Conservation (phyloP, 2,797 vertebrate genomes). For the Malurus leucopterus region DNA sequence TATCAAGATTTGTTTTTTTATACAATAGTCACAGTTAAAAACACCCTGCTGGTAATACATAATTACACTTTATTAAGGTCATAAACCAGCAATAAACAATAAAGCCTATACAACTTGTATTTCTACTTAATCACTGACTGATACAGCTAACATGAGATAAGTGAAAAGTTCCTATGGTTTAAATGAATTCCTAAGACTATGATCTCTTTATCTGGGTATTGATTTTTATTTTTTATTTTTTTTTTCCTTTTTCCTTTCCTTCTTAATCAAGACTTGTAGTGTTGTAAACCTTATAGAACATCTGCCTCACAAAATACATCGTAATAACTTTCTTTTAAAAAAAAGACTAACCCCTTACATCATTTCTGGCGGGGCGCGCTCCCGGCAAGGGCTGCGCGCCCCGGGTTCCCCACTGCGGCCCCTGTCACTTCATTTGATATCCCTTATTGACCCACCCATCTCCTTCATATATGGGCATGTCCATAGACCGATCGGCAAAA, state of each 20-base stretch:
- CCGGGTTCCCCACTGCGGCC: conserved; percentile 74
- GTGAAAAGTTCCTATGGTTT: conserved; percentile 93
- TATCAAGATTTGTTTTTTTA: conserved; percentile 93
- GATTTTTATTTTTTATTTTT: conserved; percentile 72
- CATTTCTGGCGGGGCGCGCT: conserved; percentile 76
- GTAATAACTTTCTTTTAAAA: conserved; percentile 82
- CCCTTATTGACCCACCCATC: conserved; percentile 82
- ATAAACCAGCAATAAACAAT: conserved; percentile 96
- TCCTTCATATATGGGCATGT: conserved; percentile 87
- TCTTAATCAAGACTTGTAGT: conserved; percentile 87
- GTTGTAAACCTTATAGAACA: conserved; percentile 87
- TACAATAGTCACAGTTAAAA: conserved; percentile 99
- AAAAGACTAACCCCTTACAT: conserved; percentile 80
- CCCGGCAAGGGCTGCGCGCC: conserved; percentile 79
- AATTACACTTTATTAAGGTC: conserved; percentile 97
- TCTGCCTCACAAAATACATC: conserved; percentile 83
- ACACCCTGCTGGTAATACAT: conserved; percentile 97
- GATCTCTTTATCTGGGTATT: conserved; percentile 84
- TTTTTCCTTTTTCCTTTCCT: conserved; percentile 73
- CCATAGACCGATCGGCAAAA: conserved; percentile 82
- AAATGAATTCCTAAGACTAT: conserved; percentile 90
- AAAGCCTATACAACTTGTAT: conserved; percentile 96
- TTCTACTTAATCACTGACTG: conserved; percentile 93
- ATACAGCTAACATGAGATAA: conserved; percentile 92
- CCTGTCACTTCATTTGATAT: conserved; percentile 80